Conservation (phyloP, 2,888 invertebrate species). For the Eudasyphora cyanicolor region DNA sequence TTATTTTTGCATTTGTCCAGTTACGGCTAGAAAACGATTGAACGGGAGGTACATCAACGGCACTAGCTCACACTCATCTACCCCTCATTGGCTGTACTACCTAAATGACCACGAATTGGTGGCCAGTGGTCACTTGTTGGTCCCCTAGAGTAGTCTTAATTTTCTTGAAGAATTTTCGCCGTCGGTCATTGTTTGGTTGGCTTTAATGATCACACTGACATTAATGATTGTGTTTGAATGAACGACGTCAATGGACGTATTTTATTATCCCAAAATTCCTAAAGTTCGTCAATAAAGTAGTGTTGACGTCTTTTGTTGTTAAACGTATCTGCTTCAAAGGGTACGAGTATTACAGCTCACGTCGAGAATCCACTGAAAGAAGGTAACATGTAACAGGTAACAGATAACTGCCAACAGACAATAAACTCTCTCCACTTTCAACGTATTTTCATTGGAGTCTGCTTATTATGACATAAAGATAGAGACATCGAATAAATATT, state of each 20-base stretch:
- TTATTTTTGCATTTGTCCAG: slow-evolving; percentile 39
- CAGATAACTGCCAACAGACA: too few relatives aligned
- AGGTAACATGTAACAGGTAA: too few relatives aligned
- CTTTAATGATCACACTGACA: slow-evolving; percentile 47
- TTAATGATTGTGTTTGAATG: slow-evolving; percentile 36
- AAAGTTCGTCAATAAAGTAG: neutral
- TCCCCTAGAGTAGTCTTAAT: neutral
- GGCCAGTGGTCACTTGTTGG: slow-evolving; percentile 22
- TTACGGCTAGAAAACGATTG: neutral
- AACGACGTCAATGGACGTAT: slow-evolving; percentile 7
- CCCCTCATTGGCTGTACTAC: too few relatives aligned
- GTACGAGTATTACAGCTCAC: neutral
- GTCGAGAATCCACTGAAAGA: too few relatives aligned
- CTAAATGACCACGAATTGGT: neutral
- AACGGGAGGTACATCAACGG: neutral
- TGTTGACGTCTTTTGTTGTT: neutral
- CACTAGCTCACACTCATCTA: too few relatives aligned
- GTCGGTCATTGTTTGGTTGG: slow-evolving; percentile 36
- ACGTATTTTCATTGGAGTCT: too few relatives aligned
- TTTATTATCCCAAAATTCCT: slow-evolving; percentile 16
- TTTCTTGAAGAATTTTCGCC: slow-evolving; percentile 2
- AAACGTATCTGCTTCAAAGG: neutral
- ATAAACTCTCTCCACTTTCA: too few relatives aligned
- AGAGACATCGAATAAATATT: neutral
- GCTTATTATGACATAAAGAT: neutral